Conservation (phyloP, 1,140 invertebrate genomes). For the Colletes latitarsis region DNA sequence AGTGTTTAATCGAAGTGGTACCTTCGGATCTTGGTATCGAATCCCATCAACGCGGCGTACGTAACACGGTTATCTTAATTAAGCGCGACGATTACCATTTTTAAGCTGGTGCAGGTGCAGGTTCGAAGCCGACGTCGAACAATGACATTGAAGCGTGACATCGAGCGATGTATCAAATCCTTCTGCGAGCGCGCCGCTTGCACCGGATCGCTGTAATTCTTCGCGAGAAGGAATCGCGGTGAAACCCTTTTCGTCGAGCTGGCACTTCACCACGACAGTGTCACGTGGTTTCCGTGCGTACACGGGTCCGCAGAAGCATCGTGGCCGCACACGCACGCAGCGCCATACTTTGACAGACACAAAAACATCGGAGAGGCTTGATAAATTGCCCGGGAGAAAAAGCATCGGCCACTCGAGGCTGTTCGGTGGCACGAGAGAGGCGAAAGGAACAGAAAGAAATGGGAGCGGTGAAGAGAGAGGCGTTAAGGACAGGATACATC, state of each 20-base stretch:
- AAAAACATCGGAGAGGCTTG: constrained; percentile 74
- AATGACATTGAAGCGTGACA: constrained; percentile 59
- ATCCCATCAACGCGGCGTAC: neutral
- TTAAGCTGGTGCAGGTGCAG: constrained; percentile 18
- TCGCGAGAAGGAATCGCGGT: constrained; percentile 60
- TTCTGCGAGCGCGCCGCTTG: constrained; percentile 43
- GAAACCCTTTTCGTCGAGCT: constrained; percentile 50
- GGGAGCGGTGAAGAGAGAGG: constrained; percentile 61
- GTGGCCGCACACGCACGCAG: constrained; percentile 9
- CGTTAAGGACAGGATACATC: constrained; percentile 79
- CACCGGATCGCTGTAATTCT: constrained; percentile 59
- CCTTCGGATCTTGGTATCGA: no score
- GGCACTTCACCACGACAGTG: constrained; percentile 33
- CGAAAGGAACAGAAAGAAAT: constrained; percentile 46
- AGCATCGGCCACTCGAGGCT: constrained; percentile 71
- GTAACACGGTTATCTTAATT: neutral
- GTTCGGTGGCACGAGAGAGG: constrained; percentile 57
- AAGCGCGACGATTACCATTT: constrained; percentile 5
- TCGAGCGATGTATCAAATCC: constrained; percentile 51
- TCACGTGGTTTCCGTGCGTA: neutral
- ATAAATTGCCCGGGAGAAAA: constrained; percentile 75
- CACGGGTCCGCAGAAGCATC: constrained; percentile 5
- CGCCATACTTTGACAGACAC: constrained; percentile 70
- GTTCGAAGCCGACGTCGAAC: constrained; percentile 31
- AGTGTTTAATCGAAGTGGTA: no score